phyloP scores from a whole-genome alignment of 2,797 vertebrate genomes.

The Acridotheres tristis region DNA sequence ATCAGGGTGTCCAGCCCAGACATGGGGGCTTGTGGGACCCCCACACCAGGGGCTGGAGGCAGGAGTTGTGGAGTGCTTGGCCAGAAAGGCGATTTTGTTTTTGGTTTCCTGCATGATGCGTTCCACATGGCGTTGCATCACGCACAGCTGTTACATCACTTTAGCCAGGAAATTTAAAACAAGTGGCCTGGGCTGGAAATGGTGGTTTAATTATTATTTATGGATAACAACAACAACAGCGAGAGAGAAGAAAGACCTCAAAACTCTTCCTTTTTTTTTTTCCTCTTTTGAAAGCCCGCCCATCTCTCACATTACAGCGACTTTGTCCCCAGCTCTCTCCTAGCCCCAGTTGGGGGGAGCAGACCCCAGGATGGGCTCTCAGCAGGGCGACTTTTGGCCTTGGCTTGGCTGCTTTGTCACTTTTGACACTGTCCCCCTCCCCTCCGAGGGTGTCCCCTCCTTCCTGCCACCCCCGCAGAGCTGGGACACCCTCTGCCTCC shows the following conservation, averaged over 20 bases:
- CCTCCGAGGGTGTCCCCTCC: neutral
- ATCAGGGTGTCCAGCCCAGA: neutral
- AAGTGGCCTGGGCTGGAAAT: conserved; percentile 60
- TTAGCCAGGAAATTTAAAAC: conserved; percentile 70
- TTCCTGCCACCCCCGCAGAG: neutral
- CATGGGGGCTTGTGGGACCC: neutral
- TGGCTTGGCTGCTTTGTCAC: neutral
- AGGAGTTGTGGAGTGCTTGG: neutral
- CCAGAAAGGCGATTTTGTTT: conserved; percentile 35
- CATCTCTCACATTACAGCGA: neutral
- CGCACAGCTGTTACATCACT: conserved; percentile 71
- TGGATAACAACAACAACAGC: conserved; percentile 26
- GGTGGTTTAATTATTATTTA: conserved; percentile 58
- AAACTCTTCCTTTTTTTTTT: neutral
- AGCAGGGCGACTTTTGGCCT: neutral
- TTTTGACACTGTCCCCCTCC: rapidly evolving
- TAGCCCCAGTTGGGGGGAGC: neutral
- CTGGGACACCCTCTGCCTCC: neutral
- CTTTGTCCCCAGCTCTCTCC: neutral
- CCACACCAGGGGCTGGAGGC: neutral
- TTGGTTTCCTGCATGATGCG: conserved; percentile 53
- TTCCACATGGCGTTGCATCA: conserved; percentile 68
- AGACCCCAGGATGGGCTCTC: neutral
- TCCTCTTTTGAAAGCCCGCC: neutral
- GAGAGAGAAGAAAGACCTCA: neutral